phyloP scores from a whole-genome alignment of 2,888 invertebrate genomes.

The Lasioglossum calceatum region DNA sequence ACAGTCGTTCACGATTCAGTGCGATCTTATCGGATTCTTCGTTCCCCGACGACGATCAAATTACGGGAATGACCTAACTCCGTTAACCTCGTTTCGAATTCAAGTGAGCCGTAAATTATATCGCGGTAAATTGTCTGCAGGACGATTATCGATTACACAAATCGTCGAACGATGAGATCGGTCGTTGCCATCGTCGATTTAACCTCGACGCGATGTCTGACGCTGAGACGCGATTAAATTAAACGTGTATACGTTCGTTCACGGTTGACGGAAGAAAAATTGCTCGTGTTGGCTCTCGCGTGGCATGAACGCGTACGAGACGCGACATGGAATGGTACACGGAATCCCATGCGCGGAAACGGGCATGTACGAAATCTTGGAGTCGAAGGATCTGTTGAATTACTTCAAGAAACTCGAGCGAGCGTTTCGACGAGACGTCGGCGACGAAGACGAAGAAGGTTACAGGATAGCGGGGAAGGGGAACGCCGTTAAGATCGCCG shows the following conservation, averaged over 20 bases:
- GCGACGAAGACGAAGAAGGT: constrained; percentile 26
- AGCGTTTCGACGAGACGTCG: constrained; percentile 42
- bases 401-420: constrained; percentile 44
- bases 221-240: neutral
- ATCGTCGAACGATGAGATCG: neutral
- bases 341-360: neutral
- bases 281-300: neutral
- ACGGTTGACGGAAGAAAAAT: neutral
- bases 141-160: constrained; percentile 7
- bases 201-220: neutral
- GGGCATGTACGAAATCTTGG: neutral
- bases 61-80: neutral
- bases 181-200: neutral
- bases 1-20: neutral
- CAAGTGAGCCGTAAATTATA: neutral
- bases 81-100: neutral
- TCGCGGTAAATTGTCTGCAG: neutral
- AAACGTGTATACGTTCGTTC: neutral
- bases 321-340: neutral
- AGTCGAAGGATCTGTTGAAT: constrained; percentile 50
- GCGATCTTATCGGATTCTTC: neutral
- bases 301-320: constrained; percentile 5
- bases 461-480: no score
- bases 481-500: neutral
- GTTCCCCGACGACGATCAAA: neutral